These are phyloP conservation scores for Gymnocheta viridis DNA, from an alignment of 2,888 invertebrate species.

Conservation along the genomic window DNA sequence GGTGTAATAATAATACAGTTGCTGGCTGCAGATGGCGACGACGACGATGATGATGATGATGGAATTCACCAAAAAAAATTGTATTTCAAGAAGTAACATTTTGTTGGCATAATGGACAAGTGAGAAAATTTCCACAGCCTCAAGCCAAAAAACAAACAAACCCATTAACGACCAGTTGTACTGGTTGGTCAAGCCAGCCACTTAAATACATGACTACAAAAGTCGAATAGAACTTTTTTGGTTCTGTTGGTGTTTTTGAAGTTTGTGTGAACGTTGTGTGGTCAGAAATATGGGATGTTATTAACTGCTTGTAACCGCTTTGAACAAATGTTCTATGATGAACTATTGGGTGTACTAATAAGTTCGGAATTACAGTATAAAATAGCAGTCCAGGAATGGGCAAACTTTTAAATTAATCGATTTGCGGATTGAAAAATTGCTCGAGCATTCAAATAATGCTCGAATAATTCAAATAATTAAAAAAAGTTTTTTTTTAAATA, in stretches of 20 bases:
- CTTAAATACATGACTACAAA: slow-evolving; percentile 62
- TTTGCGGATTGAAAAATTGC: too few relatives aligned
- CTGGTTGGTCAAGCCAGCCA: slow-evolving; percentile 64
- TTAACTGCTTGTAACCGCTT: slow-evolving; percentile 5
- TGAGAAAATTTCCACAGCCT: slow-evolving; percentile 41
- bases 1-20: slow-evolving; percentile 50
- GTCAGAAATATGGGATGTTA: slow-evolving; percentile 33
- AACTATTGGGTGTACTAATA: background rate
- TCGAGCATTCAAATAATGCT: too few relatives aligned
- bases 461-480: too few relatives aligned
- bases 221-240: slow-evolving; percentile 39
- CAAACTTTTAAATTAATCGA: too few relatives aligned
- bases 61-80: slow-evolving; percentile 57
- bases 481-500: too few relatives aligned
- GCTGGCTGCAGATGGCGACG: slow-evolving; percentile 4
- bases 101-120: slow-evolving; percentile 63
- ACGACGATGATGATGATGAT: slow-evolving; percentile 26
- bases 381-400: background rate
- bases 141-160: slow-evolving; percentile 53
- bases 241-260: slow-evolving; percentile 10
- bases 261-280: slow-evolving; percentile 51
- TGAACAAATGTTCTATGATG: slow-evolving; percentile 1
- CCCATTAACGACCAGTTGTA: slow-evolving; percentile 63
- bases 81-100: slow-evolving; percentile 64
- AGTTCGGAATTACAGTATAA: background rate